phyloP scores from a whole-genome alignment of 2,797 vertebrate species.

The Holocentrus rufus region DNA sequence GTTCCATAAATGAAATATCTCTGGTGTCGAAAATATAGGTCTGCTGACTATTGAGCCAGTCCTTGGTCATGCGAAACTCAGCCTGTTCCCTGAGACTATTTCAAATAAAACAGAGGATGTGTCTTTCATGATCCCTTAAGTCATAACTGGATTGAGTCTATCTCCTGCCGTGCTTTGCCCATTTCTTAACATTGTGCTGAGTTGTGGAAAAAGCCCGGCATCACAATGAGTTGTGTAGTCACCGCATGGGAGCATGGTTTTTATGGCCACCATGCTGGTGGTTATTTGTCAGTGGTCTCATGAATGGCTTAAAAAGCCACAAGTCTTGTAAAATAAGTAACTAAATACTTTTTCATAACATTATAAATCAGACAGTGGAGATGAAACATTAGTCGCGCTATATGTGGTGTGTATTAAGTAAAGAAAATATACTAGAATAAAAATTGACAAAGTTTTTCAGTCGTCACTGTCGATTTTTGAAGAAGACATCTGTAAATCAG shows the following conservation, averaged over 20 bases:
- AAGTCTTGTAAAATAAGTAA: conserved; percentile 47
- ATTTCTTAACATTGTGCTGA: conserved; percentile 35
- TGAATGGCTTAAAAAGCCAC: conserved; percentile 46
- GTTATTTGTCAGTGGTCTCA: conserved; percentile 60
- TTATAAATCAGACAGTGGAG: conserved; percentile 31
- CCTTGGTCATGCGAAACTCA: neutral
- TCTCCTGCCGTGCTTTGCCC: conserved; percentile 19
- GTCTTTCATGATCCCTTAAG: conserved; percentile 27
- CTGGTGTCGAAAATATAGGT: neutral
- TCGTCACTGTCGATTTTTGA: neutral
- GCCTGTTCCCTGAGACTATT: conserved; percentile 42
- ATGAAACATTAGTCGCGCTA: conserved; percentile 20
- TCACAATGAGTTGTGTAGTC: conserved; percentile 11
- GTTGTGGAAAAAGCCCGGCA: conserved; percentile 26
- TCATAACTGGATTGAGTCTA: conserved; percentile 10
- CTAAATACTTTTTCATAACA: conserved; percentile 50
- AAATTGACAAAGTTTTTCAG: neutral
- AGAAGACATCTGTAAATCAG: neutral
- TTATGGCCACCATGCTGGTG: conserved; percentile 34
- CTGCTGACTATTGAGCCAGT: neutral
- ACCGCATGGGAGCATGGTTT: conserved; percentile 21
- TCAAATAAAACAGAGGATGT: conserved; percentile 40
- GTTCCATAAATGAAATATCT: neutral
- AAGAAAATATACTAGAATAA: neutral
- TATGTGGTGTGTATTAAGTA: conserved; percentile 10